These are phyloP conservation scores for Drosophila suzukii DNA, from an alignment of 1,140 invertebrate species.

Conservation along the genomic window DNA sequence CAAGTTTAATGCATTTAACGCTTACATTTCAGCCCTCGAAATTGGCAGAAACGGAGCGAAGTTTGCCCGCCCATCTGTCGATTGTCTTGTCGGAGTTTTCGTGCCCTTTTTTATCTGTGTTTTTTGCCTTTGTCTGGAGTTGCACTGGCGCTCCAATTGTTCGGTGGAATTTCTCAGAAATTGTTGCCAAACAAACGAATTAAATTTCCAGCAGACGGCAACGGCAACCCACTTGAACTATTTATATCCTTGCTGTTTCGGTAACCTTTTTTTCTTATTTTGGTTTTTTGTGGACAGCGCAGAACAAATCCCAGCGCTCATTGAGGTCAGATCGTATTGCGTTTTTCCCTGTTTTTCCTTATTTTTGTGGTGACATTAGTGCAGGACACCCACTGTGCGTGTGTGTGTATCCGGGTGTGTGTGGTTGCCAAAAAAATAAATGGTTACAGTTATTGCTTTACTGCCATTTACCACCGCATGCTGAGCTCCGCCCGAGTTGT, in stretches of 20 bases:
- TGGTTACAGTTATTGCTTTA: conserved; percentile 65
- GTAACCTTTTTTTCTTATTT: background rate
- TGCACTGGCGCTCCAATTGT: conserved; percentile 24
- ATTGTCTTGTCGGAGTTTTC: conserved; percentile 27
- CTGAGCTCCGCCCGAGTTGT: conserved; percentile 49
- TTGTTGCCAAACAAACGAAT: conserved; percentile 56
- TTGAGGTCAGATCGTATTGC: conserved; percentile 60
- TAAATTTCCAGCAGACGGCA: conserved; percentile 48
- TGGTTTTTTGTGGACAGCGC: background rate
- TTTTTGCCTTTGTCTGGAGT: conserved; percentile 18
- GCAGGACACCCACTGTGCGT: conserved; percentile 57
- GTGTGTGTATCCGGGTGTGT: conserved; percentile 3
- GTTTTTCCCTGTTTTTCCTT: conserved; percentile 5
- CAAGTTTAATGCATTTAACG: conserved; percentile 81
- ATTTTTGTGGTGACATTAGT: conserved; percentile 63
- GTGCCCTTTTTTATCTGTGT: background rate
- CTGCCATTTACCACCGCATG: conserved; percentile 58
- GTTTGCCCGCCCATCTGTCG: conserved; percentile 31
- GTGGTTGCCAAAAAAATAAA: conserved; percentile 57
- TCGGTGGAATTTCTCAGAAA: conserved; percentile 40
- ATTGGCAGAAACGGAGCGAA: conserved; percentile 62
- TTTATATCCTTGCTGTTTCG: conserved; percentile 28
- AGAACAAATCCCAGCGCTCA: conserved; percentile 49
- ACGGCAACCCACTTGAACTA: conserved; percentile 36
- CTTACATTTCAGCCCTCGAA: conserved; percentile 69